Base-by-base conservation (phyloP, 1,140 invertebrate genomes). In the Pogonomyrmex barbatus region DNA sequence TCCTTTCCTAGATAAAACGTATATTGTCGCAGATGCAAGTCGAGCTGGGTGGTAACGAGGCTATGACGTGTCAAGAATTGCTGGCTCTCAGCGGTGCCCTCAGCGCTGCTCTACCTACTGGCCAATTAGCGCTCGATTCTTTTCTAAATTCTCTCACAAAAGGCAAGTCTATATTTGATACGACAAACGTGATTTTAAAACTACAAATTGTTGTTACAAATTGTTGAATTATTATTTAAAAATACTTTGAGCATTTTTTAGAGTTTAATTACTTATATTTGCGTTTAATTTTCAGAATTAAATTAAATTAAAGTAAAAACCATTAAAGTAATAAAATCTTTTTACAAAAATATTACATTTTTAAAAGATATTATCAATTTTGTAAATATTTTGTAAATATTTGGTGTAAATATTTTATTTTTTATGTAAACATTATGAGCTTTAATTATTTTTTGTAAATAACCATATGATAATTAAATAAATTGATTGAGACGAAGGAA, bases 41-140 rank as follows among this genome's bases (percentile, higher is more conserved):
- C 91, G 92, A 96, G 91, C 91, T 96, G 94, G 93, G 95, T 92
- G 91, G 94, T 94, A 94, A 95, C 30, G 96, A 96, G 83, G 96
- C 96, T 10, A 97, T 98, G 96, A 98, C 98, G 2, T 99, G 98
- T 95, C 98, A 98, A 94, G 98, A 99, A 95, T 96, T 99, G 2
- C 95, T 99, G 60, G 98, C 98, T 47, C 95, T 99, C 42, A 98
- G 98, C 65, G 98, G 98, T 60, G 98, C 98, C 10, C 96, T 99
- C 42, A 98, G 98, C 89, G 98, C 98, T 1, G 98, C 98, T 2
- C 94, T 99, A 83, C 98, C 98, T 30, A 98, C 98, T 6, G 97
- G 97, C 56, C 98, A 98, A 95, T 96, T 98, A 47, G 97, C 97
- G 4, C 94, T 98, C 33, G 97, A 98, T 90, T 97, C 97, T 2